Conservation (phyloP, 1,140 invertebrate species). For the Mizuhopecten yessoensis region DNA sequence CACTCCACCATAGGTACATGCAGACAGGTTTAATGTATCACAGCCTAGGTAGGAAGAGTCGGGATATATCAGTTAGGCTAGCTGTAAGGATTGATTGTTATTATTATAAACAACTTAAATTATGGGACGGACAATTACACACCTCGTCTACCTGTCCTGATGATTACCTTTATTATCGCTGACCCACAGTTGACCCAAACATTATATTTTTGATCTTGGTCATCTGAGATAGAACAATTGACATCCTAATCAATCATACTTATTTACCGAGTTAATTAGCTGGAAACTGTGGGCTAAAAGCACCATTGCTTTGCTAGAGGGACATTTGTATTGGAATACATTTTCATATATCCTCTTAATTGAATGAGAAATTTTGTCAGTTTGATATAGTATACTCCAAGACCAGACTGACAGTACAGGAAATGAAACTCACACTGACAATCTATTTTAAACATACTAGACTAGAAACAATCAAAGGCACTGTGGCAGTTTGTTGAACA, state of each 20-base stretch:
- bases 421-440: no score
- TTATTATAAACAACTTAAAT: background rate
- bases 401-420: no score
- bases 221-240: background rate
- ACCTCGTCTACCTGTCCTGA: no score
- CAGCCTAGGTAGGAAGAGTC: background rate
- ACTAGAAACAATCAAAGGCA: no score
- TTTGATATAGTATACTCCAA: no score
- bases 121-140: no score
- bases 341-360: no score
- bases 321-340: background rate
- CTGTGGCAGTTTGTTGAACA: no score
- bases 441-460: no score
- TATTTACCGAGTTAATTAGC: background rate
- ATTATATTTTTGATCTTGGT: background rate
- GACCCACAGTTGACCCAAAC: background rate
- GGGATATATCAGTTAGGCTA: background rate
- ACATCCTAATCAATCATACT: background rate
- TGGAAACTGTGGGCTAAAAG: background rate
- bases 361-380: no score
- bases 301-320: background rate
- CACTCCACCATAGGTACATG: no score
- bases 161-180: background rate
- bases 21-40: no score
- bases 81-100: background rate